These are phyloP conservation scores for Papilio elwesi DNA, from an alignment of 2,888 invertebrate genomes.

Conservation along the genomic window DNA sequence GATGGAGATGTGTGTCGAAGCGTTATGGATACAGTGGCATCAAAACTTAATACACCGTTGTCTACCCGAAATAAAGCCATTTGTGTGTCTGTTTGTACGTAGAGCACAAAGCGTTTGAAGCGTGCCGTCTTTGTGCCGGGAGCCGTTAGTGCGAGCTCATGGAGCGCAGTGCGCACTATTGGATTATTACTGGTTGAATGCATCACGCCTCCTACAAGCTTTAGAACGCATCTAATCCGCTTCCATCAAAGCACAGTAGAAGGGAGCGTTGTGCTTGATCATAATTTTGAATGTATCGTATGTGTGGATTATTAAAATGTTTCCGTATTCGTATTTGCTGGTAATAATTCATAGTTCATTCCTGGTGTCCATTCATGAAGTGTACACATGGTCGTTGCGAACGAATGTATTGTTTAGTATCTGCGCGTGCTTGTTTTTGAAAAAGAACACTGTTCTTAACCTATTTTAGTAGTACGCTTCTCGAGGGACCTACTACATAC, in stretches of 20 bases:
- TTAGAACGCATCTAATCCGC: constrained; percentile 36
- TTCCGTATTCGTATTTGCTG: neutral
- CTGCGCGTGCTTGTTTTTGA: neutral
- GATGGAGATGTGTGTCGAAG: constrained; percentile 24
- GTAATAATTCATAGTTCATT: neutral
- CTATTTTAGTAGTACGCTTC: too few species aligned
- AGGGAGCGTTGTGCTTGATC: constrained; percentile 16
- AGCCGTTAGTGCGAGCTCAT: constrained; percentile 26
- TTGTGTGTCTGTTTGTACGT: constrained; percentile 27
- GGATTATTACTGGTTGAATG: constrained; percentile 41
- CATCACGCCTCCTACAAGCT: constrained; percentile 36
- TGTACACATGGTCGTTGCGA: neutral
- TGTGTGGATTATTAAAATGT: constrained; percentile 2
- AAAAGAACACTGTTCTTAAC: neutral
- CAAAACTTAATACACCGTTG: constrained; percentile 37
- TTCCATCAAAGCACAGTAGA: constrained; percentile 35
- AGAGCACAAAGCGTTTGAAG: constrained; percentile 39
- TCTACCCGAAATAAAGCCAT: constrained; percentile 34
- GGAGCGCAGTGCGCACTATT: constrained; percentile 36
- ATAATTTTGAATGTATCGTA: constrained; percentile 13
- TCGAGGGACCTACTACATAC: neutral
- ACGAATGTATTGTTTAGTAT: neutral
- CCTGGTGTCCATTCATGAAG: neutral
- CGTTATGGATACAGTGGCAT: constrained; percentile 25
- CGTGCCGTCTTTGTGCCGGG: constrained; percentile 35